Base-by-base conservation (phyloP, 2,888 invertebrate genomes). In the Meandrusa payeni region DNA sequence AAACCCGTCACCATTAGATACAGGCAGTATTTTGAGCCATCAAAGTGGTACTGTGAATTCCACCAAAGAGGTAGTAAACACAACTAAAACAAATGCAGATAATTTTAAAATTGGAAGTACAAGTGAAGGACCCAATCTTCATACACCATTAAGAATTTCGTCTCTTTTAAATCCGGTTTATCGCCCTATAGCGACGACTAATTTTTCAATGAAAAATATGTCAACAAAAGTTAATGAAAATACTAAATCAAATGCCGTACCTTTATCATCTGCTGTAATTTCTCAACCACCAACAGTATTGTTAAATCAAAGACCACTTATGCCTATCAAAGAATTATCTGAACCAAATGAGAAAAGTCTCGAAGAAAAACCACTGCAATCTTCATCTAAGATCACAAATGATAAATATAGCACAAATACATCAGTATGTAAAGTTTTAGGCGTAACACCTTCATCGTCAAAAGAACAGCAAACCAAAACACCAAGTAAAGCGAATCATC, bases 111-210 rank as follows among this genome's bases (percentile, higher is more conserved):
- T 24, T 23, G 5, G 9, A 31, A 29, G 11, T 24, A 7, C 17
- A 3, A 20, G 12, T 31, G 23, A 19, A 1, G 19, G n/a, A 15
- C 10, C 31, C 2, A 38, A 20, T 7, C 52, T 69, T 27, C 60
- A 75, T 42, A 74, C 64, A 2, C 82, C 85, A 3, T 54, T 83
- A 50, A 81, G 68, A 62, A 76, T 85, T 60, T 85, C 85, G 5
- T 75, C 82, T 1, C 55, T 85, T 27, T 56, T 85, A 37, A 55
- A 58, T 41, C 56, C 59, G 6, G 26, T 51, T 17, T 54, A 54
- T 54, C 52, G 23, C 61, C 71, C 53, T 60, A 66, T 47, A 64
- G 31, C 31, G 20, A 31, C 31, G 20, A 27, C 6, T 10, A 38
- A 13, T n/a, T 20, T 6, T 12, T 3, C 9, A 13, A 26, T 19